Evolutionary conservation across 2,113 vertebrate genomes (phyloP).

Genomic region (Tenrec ecaudatus): DNA sequence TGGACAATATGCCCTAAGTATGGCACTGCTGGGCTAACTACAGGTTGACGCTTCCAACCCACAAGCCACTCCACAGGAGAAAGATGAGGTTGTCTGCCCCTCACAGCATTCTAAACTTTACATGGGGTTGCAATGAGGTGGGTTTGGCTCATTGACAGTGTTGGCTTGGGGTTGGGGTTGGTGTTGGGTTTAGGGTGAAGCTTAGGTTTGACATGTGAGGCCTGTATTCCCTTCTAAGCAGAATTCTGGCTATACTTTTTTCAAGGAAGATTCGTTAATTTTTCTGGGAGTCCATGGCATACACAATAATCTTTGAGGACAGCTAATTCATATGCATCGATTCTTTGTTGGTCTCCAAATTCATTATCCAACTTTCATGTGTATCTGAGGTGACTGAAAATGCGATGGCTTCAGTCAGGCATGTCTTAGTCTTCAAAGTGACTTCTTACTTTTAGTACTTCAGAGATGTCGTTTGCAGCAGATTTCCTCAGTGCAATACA

Average conservation of each 20-base stretch:
- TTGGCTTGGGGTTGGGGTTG: no score
- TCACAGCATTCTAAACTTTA: no score
- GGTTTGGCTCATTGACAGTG: no score
- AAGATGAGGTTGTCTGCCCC: no score
- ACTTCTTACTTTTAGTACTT: neutral
- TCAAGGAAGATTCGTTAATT: neutral
- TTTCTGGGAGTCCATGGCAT: neutral
- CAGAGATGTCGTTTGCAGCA: neutral
- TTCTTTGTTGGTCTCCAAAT: neutral
- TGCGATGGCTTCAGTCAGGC: neutral
- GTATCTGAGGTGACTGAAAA: neutral
- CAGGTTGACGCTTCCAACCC: no score
- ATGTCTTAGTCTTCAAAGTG: neutral
- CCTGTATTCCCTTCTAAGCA: neutral
- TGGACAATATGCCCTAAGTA: no score
- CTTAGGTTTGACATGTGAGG: no score
- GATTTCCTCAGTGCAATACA: neutral
- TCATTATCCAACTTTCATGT: neutral
- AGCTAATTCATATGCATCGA: neutral
- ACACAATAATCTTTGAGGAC: no score
- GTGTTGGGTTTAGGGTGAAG: no score
- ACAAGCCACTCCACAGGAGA: no score
- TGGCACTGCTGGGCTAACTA: no score
- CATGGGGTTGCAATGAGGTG: no score
- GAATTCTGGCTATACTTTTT: neutral